Evolutionary conservation across 2,797 vertebrate species (phyloP).

Genomic region (Poeciliopsis gracilis): DNA sequence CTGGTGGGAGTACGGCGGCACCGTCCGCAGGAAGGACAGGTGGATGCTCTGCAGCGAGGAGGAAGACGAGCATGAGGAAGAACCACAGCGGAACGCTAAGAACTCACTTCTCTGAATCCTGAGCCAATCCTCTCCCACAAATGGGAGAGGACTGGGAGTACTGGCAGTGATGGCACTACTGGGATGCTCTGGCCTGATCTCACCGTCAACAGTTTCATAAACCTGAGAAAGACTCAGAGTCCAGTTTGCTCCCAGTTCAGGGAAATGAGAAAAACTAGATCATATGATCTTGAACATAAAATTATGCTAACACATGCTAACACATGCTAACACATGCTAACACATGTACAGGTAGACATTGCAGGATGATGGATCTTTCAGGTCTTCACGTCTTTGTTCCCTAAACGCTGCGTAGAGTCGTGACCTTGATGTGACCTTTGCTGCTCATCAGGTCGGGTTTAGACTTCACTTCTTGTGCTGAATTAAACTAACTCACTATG

Average conservation of each 20-base stretch:
- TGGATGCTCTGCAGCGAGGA: conserved; percentile 90
- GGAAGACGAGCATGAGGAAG: background rate
- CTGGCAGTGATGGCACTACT: background rate
- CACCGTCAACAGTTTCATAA: conserved; percentile 22
- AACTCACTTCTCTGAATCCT: background rate
- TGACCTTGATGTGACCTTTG: too few species aligned
- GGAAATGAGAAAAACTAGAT: background rate
- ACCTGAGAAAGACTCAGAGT: conserved; percentile 25
- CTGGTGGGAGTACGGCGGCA: conserved; percentile 98
- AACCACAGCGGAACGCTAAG: background rate
- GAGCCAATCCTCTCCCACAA: background rate
- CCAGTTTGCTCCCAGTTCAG: background rate
- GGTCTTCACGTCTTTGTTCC: too few species aligned
- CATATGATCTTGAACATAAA: too few species aligned
- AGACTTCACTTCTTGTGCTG: too few species aligned
- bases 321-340: too few species aligned
- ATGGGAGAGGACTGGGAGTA: conserved; percentile 9
- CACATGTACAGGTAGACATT: background rate
- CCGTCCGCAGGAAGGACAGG: conserved; percentile 95
- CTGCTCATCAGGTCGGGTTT: too few species aligned
- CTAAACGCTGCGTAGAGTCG: too few species aligned
- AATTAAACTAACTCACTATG: background rate
- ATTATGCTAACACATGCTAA: too few species aligned
- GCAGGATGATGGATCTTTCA: too few species aligned
- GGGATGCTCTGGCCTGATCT: conserved; percentile 13